Evolutionary conservation across 2,113 vertebrate genomes (phyloP).

Genomic region (Chloebia gouldiae): DNA sequence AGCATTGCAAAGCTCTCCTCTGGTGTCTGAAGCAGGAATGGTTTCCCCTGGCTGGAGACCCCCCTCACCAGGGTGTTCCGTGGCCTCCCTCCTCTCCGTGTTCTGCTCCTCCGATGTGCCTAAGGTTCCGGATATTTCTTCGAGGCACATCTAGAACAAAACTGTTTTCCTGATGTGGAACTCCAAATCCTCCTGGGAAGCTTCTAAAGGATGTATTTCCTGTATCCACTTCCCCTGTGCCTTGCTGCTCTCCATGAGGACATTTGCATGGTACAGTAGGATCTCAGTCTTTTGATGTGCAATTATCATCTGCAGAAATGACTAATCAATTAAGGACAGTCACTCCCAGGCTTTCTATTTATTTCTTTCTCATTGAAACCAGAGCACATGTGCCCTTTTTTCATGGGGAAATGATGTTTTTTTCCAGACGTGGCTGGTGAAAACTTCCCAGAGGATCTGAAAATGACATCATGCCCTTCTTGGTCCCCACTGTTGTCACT

Average conservation of each 20-base stretch:
- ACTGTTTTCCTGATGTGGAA: neutral
- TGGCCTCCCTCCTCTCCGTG: neutral
- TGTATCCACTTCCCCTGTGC: neutral
- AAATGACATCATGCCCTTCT: constrained; percentile 3
- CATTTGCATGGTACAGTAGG: constrained; percentile 45
- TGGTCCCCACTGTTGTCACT: neutral
- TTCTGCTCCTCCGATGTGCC: fast-evolving
- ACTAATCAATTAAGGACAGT: constrained; percentile 67
- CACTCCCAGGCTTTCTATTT: constrained; percentile 58
- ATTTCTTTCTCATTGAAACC: constrained; percentile 57
- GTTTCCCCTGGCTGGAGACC: neutral
- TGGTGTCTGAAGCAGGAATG: no score
- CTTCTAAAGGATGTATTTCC: constrained; percentile 1
- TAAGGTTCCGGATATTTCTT: neutral
- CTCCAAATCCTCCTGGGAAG: neutral
- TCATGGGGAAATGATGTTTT: neutral
- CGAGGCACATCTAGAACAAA: neutral
- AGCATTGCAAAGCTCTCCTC: fast-evolving
- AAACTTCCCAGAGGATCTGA: neutral
- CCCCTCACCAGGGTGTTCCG: fast-evolving
- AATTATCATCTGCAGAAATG: constrained; percentile 69
- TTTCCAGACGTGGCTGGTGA: neutral
- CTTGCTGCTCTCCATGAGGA: neutral
- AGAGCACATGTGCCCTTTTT: constrained; percentile 38
- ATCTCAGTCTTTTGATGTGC: constrained; percentile 49